Evolutionary conservation across 2,888 invertebrate genomes (phyloP).

Genomic region (Mellilla xanthometata): DNA sequence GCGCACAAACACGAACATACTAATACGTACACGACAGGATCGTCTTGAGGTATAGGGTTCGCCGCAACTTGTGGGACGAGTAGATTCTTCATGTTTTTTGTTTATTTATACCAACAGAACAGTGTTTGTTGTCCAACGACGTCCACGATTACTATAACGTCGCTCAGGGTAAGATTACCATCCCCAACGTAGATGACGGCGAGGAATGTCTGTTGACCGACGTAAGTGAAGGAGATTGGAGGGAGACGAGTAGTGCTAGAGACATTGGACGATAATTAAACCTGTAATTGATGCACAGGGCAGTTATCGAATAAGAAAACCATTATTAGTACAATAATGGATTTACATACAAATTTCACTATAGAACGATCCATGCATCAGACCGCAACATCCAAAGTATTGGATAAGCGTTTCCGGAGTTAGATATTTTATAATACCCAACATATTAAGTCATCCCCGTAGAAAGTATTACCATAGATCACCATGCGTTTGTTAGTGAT

Average conservation of each 20-base stretch:
- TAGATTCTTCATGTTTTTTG: conserved; percentile 28
- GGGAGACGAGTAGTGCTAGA: conserved; percentile 28
- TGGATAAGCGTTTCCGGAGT: conserved; percentile 4
- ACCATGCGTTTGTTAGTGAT: too few species aligned
- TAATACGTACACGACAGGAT: conserved; percentile 51
- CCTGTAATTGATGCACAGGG: conserved; percentile 36
- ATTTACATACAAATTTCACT: conserved; percentile 10
- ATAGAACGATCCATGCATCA: neutral
- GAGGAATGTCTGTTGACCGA: conserved; percentile 95
- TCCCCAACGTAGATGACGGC: conserved; percentile 97
- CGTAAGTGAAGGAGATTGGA: conserved; percentile 85
- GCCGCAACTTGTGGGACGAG: conserved; percentile 12
- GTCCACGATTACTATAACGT: conserved; percentile 97
- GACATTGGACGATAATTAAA: conserved; percentile 22
- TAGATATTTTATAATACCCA: neutral
- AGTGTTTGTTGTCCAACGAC: conserved; percentile 92
- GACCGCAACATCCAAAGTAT: conserved; percentile 11
- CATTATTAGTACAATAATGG: conserved; percentile 50
- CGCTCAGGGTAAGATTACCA: conserved; percentile 97
- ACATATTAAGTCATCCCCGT: too few species aligned
- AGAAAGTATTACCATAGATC: too few species aligned
- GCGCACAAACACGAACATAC: conserved; percentile 55
- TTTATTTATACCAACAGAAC: conserved; percentile 84
- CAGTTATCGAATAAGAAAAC: conserved; percentile 22
- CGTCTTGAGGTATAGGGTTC: conserved; percentile 34